Evolutionary conservation across 2,797 vertebrate genomes (phyloP), one percentile per base, ranked within the genome.

Genomic region (Periophthalmus magnuspinnatus): DNA sequence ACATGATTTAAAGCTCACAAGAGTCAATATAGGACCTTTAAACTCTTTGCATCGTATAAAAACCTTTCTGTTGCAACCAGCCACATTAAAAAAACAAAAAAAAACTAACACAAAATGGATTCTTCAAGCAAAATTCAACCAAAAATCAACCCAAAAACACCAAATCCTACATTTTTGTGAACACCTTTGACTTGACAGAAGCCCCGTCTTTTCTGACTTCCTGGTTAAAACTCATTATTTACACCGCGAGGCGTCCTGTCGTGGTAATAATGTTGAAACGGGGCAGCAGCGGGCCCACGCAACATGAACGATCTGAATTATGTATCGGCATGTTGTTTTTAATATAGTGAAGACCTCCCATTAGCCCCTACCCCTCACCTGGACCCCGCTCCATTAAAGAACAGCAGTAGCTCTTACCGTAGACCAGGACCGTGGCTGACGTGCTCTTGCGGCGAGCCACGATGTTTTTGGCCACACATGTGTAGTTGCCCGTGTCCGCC

Each of bases 401-500:
- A 65, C 65, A 72, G 66, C 76, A 68, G 78, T 5, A 63, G 85
- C 77, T 91, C 89, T 56, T 94, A 99, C 97, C 97, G 0, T 97
- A 99, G 85, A 99, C 95, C 0, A 94, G 94, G 87, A 99, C 93
- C 0, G 96, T 94, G 0, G 98, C 98, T 0, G 96, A 95, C 71
- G 92, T 82, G 57, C 98, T 99, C 84, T 95, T 97, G 75, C 98
- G 95, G 6, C 97, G 94, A 1, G 97, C 98, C 2, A 99, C 97
- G 0, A 99, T 97, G 91, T 99, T 99, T 91, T 99, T 99, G 86
- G 97, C 97, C 89, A 99, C 95, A 0, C 98, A 99, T 55, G 97
- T 99, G 90, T 99, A 99, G 94, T 99, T 99, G 90, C 95, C 98
- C 0, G 97, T 98, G 92, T 99, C 98, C 0, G 95, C 96, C 84